A percentile compares a stretch with the other conserved stretches of the same genome.
Conservation (phyloP, 2,797 vertebrate genomes). For the Spheniscus humboldti region DNA sequence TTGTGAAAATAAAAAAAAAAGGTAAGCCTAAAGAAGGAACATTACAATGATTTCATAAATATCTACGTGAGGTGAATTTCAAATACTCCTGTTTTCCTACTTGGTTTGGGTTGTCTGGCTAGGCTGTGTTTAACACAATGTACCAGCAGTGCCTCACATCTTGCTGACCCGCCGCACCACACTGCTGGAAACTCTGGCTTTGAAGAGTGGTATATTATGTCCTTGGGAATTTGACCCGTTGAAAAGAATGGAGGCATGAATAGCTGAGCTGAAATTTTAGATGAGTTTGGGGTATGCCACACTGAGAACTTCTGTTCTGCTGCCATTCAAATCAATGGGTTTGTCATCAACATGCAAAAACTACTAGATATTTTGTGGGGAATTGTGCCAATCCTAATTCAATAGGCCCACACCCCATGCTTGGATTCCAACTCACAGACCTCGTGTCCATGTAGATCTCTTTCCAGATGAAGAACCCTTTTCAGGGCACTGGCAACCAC, state of each 20-base stretch:
- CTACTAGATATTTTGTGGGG: background rate
- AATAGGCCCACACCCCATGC: background rate
- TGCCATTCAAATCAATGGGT: background rate
- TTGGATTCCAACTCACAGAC: slow-evolving; percentile 53
- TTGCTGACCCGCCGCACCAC: background rate
- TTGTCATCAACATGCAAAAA: background rate
- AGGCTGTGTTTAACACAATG: background rate
- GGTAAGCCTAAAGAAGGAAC: background rate
- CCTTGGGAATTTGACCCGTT: background rate
- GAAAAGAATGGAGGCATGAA: background rate
- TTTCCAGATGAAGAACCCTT: slow-evolving; percentile 70
- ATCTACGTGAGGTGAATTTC: background rate
- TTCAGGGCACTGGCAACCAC: slow-evolving; percentile 74
- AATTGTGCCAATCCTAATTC: background rate
- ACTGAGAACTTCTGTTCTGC: background rate
- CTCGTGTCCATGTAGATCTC: slow-evolving; percentile 69
- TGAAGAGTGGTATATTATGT: background rate
- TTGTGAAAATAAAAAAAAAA: background rate
- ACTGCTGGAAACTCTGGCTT: background rate
- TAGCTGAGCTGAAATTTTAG: background rate
- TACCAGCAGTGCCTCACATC: background rate
- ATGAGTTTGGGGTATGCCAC: background rate
- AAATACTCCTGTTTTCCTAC: background rate
- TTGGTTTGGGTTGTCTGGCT: background rate
- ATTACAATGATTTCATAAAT: background rate